phyloP scores from a whole-genome alignment of 2,797 vertebrate species.

The Cyclura pinguis region DNA sequence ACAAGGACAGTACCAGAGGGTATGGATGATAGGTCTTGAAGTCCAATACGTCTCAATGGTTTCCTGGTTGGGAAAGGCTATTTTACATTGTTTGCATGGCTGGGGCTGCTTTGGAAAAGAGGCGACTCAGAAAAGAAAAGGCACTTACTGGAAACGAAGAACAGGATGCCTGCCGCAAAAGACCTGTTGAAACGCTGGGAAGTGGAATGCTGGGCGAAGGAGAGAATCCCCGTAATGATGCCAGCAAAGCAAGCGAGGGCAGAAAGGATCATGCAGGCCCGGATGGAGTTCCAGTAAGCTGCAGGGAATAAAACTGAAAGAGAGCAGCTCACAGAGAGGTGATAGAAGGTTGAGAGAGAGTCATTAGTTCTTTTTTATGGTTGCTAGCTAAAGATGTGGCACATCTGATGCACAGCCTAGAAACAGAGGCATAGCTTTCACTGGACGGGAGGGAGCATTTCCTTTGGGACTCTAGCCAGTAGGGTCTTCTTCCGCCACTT shows the following conservation, averaged over 20 bases:
- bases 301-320: constrained; percentile 20
- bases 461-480: no score
- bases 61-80: neutral
- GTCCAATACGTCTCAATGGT: neutral
- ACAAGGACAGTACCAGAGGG: neutral
- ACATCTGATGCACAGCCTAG: no score
- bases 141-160: constrained; percentile 89
- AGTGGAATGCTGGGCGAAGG: constrained; percentile 86
- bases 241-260: constrained; percentile 87
- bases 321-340: neutral
- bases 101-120: neutral
- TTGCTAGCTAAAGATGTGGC: no score
- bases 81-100: neutral
- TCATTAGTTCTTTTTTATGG: neutral
- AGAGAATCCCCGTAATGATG: constrained; percentile 87
- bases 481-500: no score
- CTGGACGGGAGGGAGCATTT: no score
- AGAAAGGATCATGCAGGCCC: constrained; percentile 92
- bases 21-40: neutral
- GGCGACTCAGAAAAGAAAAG: neutral
- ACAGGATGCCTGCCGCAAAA: constrained; percentile 89
- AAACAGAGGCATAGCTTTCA: no score
- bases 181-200: constrained; percentile 88
- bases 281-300: constrained; percentile 91
- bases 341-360: neutral